Base-by-base conservation (phyloP, 2,797 vertebrate species). In the Dermochelys coriacea region DNA sequence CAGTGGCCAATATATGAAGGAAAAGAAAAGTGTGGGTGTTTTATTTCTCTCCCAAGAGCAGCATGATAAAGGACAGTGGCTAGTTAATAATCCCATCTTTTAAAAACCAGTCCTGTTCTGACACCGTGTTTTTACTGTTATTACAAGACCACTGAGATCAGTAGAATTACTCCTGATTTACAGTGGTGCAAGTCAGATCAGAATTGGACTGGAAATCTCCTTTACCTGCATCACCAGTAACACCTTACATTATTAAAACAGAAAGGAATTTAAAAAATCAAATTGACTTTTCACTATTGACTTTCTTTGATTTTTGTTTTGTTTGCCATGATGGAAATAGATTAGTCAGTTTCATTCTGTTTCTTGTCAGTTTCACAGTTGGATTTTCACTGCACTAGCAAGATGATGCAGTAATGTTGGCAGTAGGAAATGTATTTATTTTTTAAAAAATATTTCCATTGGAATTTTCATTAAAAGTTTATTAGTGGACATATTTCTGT, bases 221-320 rank as follows among this genome's bases (percentile, higher is more conserved):
- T 55, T 64, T 64, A 85, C 87, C 83, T 12, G 57, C 8, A n/a
- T 19, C 34, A 19, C 61, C 31, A n/a, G 61, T 19, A n/a, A 64
- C 61, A n/a, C 18, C 31, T 37, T 1, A 31, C 50, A 47, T 50
- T 41, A 92, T 55, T 45, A 71, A 80, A 87, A 10, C n/a, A 68
- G 57, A 85, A 57, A 88, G 83, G 1, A 68, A 55, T 80, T 52
- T 80, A 21, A 57, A 55, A 93, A 83, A 31, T 3, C 4, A 3
- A 5, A n/a, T 12, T 0, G 0, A 0, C 4, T 0, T 6, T 18
- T 88, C 37, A 54, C 82, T 57, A 11, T 5, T 3, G 0, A 3
- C 1, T 0, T 12, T 4, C 29, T 87, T 83, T 12, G 59, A 18
- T 37, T 71, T 37, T 86, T 85, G 45, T 34, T 23, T 16, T 45